Conservation (phyloP, 2,888 invertebrate species). For the Diarsia mendica region DNA sequence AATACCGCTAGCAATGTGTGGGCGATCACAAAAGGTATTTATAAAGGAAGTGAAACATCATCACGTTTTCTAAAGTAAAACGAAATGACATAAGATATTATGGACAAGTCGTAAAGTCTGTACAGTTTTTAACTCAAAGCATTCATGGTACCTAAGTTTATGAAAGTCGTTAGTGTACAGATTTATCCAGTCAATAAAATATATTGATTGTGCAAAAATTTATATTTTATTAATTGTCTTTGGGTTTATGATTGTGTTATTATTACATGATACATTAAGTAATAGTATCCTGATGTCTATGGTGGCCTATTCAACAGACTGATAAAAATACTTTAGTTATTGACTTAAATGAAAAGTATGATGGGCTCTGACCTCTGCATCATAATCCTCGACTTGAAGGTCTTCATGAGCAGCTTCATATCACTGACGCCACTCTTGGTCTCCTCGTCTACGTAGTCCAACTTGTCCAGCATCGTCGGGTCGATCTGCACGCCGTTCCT, state of each 20-base stretch:
- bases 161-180: conserved; percentile 10
- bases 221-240: background rate
- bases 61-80: background rate
- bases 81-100: background rate
- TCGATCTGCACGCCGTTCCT: conserved; percentile 80
- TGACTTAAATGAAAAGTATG: background rate
- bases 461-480: conserved; percentile 72
- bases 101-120: conserved; percentile 2
- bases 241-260: background rate
- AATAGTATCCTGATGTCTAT: background rate
- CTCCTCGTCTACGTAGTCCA: conserved; percentile 81
- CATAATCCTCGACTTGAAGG: conserved; percentile 84
- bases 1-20: too few relatives aligned
- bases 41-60: background rate
- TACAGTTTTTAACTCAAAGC: conserved; percentile 9
- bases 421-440: conserved; percentile 73
- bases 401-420: conserved; percentile 79
- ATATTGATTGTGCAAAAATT: background rate
- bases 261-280: conserved; percentile 1
- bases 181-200: conserved; percentile 1
- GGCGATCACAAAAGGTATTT: background rate
- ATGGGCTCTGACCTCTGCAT: conserved; percentile 74
- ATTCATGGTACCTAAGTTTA: conserved; percentile 1
- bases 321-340: background rate
- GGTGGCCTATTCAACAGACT: background rate